Percentiles rank a stretch among this genome's conserved stretches.
Evolutionary conservation across 2,888 invertebrate species (phyloP).

Genomic region (Psococerastis gibbosa): DNA sequence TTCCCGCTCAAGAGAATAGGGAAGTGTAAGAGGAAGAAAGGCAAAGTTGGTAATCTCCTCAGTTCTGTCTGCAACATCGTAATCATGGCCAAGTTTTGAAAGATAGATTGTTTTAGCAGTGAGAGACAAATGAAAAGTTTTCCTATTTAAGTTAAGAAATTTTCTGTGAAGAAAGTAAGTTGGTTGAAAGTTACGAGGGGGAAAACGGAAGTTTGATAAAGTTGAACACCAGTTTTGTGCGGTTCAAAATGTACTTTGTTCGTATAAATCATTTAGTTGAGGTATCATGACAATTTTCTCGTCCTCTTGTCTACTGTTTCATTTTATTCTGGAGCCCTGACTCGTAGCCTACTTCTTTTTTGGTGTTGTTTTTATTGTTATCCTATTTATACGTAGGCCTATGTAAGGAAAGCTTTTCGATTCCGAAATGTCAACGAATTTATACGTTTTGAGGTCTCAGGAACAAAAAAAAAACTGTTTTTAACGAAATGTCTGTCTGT

Average conservation of each 20-base stretch:
- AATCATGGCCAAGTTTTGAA: neutral
- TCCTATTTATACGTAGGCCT: too few relatives aligned
- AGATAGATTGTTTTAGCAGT: neutral
- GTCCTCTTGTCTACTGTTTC: too few relatives aligned
- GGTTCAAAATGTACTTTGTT: conserved; percentile 9
- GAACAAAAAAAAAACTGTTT: too few relatives aligned
- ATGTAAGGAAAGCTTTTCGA: too few relatives aligned
- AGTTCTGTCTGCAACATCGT: neutral
- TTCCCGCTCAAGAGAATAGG: too few relatives aligned
- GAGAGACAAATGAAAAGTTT: conserved; percentile 7
- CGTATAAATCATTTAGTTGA: conserved; percentile 8
- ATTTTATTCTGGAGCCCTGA: too few relatives aligned
- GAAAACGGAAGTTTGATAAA: conserved; percentile 10
- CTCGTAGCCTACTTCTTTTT: too few relatives aligned
- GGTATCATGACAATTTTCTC: conserved; percentile 9
- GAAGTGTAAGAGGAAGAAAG: neutral
- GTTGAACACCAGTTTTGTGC: conserved; percentile 9
- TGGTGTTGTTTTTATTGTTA: too few relatives aligned
- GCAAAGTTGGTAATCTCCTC: neutral
- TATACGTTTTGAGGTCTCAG: too few relatives aligned
- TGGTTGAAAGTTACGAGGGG: too few relatives aligned
- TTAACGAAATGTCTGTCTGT: too few relatives aligned
- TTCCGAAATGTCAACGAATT: too few relatives aligned
- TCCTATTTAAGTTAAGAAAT: conserved; percentile 11
- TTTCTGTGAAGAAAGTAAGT: neutral